phyloP scores from a whole-genome alignment of 2,797 vertebrate species.

The Myripristis murdjan region DNA sequence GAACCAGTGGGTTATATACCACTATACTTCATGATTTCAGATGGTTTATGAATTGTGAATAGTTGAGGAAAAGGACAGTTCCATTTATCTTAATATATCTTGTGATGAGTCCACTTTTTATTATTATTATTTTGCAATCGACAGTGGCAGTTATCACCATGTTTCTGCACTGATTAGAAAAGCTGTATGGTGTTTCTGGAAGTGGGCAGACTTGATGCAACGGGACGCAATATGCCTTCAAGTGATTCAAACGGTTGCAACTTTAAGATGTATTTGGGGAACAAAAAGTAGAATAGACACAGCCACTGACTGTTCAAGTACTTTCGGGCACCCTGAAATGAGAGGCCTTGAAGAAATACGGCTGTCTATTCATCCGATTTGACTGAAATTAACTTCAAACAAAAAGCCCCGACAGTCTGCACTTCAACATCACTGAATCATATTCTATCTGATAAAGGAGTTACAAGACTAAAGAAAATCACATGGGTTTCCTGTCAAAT shows the following conservation, averaged over 20 bases:
- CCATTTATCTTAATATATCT: too few relatives aligned
- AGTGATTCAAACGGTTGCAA: slow-evolving; percentile 35
- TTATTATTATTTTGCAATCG: slow-evolving; percentile 24
- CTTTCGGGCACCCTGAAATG: slow-evolving; percentile 14
- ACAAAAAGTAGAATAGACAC: slow-evolving; percentile 23
- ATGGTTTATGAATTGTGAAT: too few relatives aligned
- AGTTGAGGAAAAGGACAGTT: too few relatives aligned
- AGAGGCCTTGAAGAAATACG: background rate
- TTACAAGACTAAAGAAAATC: background rate
- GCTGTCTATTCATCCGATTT: background rate
- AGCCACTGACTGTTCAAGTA: slow-evolving; percentile 34
- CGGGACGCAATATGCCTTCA: slow-evolving; percentile 33
- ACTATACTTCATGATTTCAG: too few relatives aligned
- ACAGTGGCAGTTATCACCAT: slow-evolving; percentile 36
- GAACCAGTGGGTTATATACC: too few relatives aligned
- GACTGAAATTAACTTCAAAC: background rate
- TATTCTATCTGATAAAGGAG: background rate
- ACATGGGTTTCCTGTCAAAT: background rate
- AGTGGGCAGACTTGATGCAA: slow-evolving; percentile 55
- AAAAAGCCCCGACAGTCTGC: background rate
- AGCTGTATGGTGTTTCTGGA: slow-evolving; percentile 23
- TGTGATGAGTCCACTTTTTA: too few relatives aligned
- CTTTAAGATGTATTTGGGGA: slow-evolving; percentile 23
- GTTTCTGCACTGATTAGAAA: slow-evolving; percentile 8
- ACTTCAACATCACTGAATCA: slow-evolving; percentile 2